Evolutionary conservation across 1,140 invertebrate species (phyloP).

Genomic region (Antheraea pernyi): DNA sequence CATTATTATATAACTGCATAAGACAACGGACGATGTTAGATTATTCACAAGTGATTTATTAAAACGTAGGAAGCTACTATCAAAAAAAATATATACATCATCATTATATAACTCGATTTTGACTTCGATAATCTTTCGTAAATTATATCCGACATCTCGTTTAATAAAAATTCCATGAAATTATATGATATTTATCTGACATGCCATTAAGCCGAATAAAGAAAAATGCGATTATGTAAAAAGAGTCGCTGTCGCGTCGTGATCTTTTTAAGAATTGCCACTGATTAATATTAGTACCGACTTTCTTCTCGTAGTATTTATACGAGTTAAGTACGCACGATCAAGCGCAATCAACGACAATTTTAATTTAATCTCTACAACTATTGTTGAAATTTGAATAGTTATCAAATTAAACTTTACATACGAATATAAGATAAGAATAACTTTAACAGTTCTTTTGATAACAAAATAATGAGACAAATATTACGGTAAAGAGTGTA

Average conservation of each 20-base stretch:
- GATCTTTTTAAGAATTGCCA: conserved; percentile 9
- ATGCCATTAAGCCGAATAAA: conserved; percentile 27
- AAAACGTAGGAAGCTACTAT: conserved; percentile 10
- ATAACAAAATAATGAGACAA: no score
- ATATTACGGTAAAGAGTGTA: no score
- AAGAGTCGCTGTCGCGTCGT: not conserved
- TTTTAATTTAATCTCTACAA: no score
- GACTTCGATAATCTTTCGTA: conserved; percentile 14
- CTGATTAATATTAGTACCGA: conserved; percentile 7
- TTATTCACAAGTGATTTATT: conserved; percentile 9
- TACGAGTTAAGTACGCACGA: not conserved
- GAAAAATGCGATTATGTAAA: conserved; percentile 36
- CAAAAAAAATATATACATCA: conserved; percentile 3
- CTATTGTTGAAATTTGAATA: no score
- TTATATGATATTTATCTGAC: conserved; percentile 30
- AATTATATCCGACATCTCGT: conserved; percentile 26
- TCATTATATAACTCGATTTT: conserved; percentile 19
- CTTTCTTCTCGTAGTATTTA: conserved; percentile 3
- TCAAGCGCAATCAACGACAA: no score
- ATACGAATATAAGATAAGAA: no score
- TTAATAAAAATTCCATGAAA: conserved; percentile 34
- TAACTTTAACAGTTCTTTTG: no score
- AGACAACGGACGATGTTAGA: not conserved
- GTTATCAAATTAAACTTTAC: no score
- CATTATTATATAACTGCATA: not conserved